Evolutionary conservation across 2,888 invertebrate genomes (phyloP), one percentile per base, ranked within the genome.

Genomic region (Lampropteryx suffumata): DNA sequence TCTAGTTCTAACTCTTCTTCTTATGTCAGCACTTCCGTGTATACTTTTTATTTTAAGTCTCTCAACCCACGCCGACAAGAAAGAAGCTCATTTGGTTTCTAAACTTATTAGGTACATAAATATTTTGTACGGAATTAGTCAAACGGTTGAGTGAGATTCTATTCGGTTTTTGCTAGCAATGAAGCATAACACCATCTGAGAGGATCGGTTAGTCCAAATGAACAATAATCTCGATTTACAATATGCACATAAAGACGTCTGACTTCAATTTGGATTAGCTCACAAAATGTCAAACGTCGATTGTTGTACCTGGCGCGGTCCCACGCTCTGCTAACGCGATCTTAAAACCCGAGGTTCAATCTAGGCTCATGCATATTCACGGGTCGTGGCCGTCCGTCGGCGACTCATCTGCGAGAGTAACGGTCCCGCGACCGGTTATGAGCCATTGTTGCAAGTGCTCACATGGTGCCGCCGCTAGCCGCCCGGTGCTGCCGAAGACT

Each of bases 331-430:
- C 70, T 76, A 69, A 64, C 76, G 76, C 79, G 78, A 72, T 83
- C 85, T 84, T 84, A 84, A 84, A 84, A 79, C 80, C 73, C 84
- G 87, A 88, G 89, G 90, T 89, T 86, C 84, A 82, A 73, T 81
- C 84, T 75, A 70, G 65, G 71, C 74, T 88, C 88, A 87, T 89
- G 90, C 88, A 88, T 89, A 89, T 89, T 89, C 90, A 89, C 83
- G 74, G 75, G 59, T 69, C 54, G 41, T 69, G 71, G 71, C 74
- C 69, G 71, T 64, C 77, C 69, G 71, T 64, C 77, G 76, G 75
- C 79, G 83, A 78, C 73, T 84, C 88, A 84, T 89, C 87, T 47
- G 52, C 47, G 37, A 26, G 37, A 26, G 42, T 83, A 89, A 89
- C 90, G 90, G 90, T 85, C 86, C 69, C 69, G 69, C 73, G 79